phyloP scores from a whole-genome alignment of 2,888 invertebrate species.

The Branchipolynoe longqiensis region DNA sequence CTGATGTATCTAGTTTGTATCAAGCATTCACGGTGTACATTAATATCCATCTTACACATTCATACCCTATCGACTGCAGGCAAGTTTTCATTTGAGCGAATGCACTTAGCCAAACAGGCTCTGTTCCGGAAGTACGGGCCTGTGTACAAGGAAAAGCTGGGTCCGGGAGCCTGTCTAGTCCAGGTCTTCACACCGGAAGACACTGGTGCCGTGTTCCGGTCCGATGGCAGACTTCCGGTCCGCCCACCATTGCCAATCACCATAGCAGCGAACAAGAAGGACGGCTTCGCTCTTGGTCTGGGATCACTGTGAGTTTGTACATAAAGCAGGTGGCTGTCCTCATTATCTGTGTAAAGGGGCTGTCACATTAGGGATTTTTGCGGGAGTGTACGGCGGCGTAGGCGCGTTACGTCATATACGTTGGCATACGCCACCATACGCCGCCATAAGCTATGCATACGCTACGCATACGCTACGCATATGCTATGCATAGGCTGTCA shows the following conservation, averaged over 20 bases:
- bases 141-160: conserved; percentile 76
- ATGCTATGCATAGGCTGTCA: no score
- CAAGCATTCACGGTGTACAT: no score
- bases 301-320: conserved; percentile 68
- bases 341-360: no score
- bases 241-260: conserved; percentile 66
- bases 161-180: conserved; percentile 75
- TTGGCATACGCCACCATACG: no score
- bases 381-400: no score
- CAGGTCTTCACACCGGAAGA: conserved; percentile 77
- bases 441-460: no score
- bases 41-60: no score
- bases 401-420: no score
- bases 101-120: conserved; percentile 65
- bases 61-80: conserved; percentile 56
- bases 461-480: no score
- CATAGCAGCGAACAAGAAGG: conserved; percentile 62
- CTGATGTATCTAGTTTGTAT: no score
- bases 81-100: conserved; percentile 62
- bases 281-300: conserved; percentile 65
- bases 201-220: conserved; percentile 69
- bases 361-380: no score
- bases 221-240: conserved; percentile 70
- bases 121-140: conserved; percentile 68
- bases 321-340: background rate